Percentiles rank a stretch among this genome's conserved stretches.
phyloP scores from a whole-genome alignment of 2,113 vertebrate genomes.

The Mirza zaza region DNA sequence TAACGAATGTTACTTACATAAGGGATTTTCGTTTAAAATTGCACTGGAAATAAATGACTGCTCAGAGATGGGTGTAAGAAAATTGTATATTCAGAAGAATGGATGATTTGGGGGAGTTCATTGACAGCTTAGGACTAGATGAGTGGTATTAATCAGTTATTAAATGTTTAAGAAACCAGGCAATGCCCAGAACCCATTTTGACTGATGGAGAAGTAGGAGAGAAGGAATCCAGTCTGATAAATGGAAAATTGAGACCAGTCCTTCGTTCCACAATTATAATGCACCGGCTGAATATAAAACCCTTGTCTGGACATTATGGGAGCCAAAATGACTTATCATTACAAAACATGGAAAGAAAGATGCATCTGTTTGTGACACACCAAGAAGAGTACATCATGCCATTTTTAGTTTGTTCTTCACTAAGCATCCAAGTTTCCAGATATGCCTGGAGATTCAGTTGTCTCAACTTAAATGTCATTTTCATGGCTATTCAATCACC shows the following conservation, averaged over 20 bases:
- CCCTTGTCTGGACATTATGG: neutral
- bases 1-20: neutral
- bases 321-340: neutral
- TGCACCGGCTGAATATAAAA: neutral
- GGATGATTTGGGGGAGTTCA: neutral
- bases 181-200: neutral
- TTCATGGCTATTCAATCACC: neutral
- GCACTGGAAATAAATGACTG: conserved; percentile 12
- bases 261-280: neutral
- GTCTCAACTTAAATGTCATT: neutral
- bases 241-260: neutral
- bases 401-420: neutral
- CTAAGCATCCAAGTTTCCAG: neutral
- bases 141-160: neutral
- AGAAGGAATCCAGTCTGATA: neutral
- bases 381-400: neutral
- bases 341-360: neutral
- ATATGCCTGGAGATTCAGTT: neutral
- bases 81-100: neutral
- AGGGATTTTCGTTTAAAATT: conserved; percentile 43
- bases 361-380: neutral
- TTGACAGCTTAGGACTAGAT: neutral
- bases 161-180: neutral
- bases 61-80: neutral
- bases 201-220: neutral